Conservation (phyloP, 1,140 invertebrate genomes). For the Drosophila ironensis region DNA sequence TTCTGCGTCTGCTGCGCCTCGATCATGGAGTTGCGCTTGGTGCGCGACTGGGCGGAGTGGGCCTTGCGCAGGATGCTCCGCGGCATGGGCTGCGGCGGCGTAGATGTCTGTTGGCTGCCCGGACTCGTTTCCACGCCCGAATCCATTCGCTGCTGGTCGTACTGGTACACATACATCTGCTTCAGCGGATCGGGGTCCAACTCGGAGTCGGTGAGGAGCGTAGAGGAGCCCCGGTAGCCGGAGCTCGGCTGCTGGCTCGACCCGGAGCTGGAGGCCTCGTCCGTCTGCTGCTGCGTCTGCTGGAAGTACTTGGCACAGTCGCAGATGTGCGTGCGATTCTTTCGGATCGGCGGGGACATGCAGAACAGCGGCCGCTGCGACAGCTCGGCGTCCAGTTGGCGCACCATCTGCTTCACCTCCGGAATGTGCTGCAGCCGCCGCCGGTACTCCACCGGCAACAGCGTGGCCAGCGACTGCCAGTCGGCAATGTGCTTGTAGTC, state of each 20-base stretch:
- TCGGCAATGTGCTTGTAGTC: constrained; percentile 92
- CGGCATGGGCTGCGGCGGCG: constrained; percentile 83
- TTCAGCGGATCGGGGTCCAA: constrained; percentile 82
- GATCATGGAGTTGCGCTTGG: constrained; percentile 91
- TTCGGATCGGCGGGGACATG: constrained; percentile 84
- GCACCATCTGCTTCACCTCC: constrained; percentile 83
- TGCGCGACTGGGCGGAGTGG: constrained; percentile 79
- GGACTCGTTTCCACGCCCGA: constrained; percentile 67
- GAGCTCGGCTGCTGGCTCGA: constrained; percentile 91
- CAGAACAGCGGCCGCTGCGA: constrained; percentile 86
- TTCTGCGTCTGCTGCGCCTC: constrained; percentile 86
- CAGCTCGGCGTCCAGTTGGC: constrained; percentile 82
- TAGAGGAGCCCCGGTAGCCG: constrained; percentile 92
- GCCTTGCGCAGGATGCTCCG: constrained; percentile 80
- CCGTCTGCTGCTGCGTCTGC: constrained; percentile 63
- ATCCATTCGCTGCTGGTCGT: constrained; percentile 86
- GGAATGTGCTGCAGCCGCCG: constrained; percentile 88
- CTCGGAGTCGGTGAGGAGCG: constrained; percentile 90
- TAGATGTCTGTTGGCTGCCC: constrained; percentile 23
- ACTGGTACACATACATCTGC: constrained; percentile 89
- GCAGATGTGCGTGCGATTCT: constrained; percentile 84
- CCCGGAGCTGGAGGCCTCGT: constrained; percentile 85
- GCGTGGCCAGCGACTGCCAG: constrained; percentile 94
- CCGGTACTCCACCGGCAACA: constrained; percentile 91
- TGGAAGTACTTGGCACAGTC: constrained; percentile 84